Evolutionary conservation across 2,888 invertebrate genomes (phyloP).

Genomic region (Monochamus alternatus): DNA sequence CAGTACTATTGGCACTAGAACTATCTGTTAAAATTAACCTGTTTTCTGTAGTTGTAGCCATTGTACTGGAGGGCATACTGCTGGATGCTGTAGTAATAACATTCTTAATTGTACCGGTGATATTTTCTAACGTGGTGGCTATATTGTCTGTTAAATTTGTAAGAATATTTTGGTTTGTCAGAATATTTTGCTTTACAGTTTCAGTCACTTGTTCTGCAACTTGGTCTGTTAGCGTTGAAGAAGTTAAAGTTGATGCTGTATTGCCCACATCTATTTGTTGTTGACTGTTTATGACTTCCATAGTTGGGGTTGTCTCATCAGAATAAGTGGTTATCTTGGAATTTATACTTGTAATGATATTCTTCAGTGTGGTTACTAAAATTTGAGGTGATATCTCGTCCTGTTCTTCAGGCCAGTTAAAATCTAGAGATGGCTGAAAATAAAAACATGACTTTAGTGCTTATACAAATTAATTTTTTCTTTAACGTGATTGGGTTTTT

Average conservation of each 20-base stretch:
- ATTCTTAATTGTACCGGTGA: background rate
- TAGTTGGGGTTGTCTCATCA: background rate
- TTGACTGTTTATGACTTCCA: background rate
- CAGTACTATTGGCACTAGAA: slow-evolving; percentile 8
- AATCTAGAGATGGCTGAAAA: slow-evolving; percentile 12
- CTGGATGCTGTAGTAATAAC: slow-evolving; percentile 10
- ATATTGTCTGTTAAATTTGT: slow-evolving; percentile 13
- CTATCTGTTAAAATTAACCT: slow-evolving; percentile 16
- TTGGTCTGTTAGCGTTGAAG: background rate
- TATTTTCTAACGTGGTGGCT: background rate
- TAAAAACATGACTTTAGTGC: background rate
- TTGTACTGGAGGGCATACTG: background rate
- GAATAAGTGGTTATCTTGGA: background rate
- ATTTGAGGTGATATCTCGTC: background rate
- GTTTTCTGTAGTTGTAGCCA: background rate
- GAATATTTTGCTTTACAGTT: background rate
- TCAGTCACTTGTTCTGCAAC: background rate
- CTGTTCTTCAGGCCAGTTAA: background rate
- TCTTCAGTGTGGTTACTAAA: slow-evolving; percentile 13
- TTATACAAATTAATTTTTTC: no score
- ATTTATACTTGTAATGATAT: background rate
- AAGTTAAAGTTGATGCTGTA: background rate
- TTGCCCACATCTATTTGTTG: background rate
- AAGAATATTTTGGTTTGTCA: slow-evolving; percentile 1
- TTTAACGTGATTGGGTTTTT: no score